phyloP scores from a whole-genome alignment of 2,797 vertebrate genomes.

The Lutjanus campechanus region DNA sequence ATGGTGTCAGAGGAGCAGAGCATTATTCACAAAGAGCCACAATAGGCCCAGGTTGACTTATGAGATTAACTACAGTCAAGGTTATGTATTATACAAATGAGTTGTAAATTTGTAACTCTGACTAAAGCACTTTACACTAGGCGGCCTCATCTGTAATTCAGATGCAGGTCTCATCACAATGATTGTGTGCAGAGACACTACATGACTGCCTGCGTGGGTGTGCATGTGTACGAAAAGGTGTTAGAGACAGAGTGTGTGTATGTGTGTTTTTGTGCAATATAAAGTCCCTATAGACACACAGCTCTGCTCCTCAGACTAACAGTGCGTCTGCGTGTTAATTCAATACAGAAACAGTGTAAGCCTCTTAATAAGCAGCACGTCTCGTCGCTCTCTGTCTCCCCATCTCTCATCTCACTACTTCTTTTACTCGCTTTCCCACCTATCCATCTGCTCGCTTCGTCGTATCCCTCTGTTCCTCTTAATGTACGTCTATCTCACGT shows the following conservation, averaged over 20 bases:
- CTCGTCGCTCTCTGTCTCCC: constrained; percentile 31
- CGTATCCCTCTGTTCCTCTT: constrained; percentile 19
- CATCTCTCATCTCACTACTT: constrained; percentile 12
- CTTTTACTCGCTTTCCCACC: constrained; percentile 33
- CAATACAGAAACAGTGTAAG: constrained; percentile 48
- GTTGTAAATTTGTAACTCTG: constrained; percentile 27
- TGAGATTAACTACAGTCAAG: constrained; percentile 36
- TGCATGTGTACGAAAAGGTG: constrained; percentile 41
- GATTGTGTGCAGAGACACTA: constrained; percentile 36
- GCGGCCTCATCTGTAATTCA: constrained; percentile 64
- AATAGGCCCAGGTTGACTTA: background rate
- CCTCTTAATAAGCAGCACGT: constrained; percentile 55
- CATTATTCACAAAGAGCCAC: background rate
- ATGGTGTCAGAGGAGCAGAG: constrained; percentile 1
- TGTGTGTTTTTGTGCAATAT: constrained; percentile 50
- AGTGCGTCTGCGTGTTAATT: constrained; percentile 54
- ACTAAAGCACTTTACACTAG: constrained; percentile 38
- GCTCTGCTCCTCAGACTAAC: constrained; percentile 45
- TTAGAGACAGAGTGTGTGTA: constrained; percentile 16
- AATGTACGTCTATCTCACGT: constrained; percentile 35
- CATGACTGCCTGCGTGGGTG: constrained; percentile 45
- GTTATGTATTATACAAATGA: constrained; percentile 40
- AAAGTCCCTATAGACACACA: constrained; percentile 42
- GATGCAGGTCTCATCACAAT: constrained; percentile 54
- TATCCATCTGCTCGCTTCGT: constrained; percentile 34